phyloP scores from a whole-genome alignment of 2,797 vertebrate genomes.

The Eutrigla gurnardus region DNA sequence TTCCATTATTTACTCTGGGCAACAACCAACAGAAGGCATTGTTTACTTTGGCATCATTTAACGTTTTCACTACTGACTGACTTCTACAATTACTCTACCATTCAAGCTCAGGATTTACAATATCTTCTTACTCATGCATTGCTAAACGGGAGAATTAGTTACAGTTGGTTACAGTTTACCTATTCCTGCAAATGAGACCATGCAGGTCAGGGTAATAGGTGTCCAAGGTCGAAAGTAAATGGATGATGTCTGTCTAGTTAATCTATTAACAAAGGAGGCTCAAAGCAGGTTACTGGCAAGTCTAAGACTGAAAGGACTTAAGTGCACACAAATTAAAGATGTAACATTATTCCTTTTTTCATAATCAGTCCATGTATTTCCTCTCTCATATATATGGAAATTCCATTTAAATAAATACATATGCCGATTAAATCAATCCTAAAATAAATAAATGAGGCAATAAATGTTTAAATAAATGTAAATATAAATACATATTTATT shows the following conservation, averaged over 20 bases:
- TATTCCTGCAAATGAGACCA: conserved; percentile 14
- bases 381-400: neutral
- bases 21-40: conserved; percentile 23
- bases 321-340: neutral
- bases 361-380: neutral
- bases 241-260: conserved; percentile 4
- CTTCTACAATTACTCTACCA: conserved; percentile 35
- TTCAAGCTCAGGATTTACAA: conserved; percentile 35
- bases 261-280: conserved; percentile 11
- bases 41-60: conserved; percentile 52
- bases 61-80: conserved; percentile 46
- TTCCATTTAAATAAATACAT: too few relatives aligned
- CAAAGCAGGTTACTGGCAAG: neutral
- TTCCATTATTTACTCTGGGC: conserved; percentile 41
- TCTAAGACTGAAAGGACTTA: neutral
- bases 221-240: conserved; percentile 26
- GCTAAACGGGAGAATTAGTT: conserved; percentile 33
- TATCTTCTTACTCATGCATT: conserved; percentile 24
- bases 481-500: too few relatives aligned
- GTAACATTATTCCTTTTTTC: neutral
- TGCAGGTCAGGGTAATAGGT: neutral
- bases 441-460: too few relatives aligned
- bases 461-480: too few relatives aligned
- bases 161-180: conserved; percentile 1
- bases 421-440: too few relatives aligned